Evolutionary conservation across 2,888 invertebrate species (phyloP), one percentile per base, ranked within the genome.

Genomic region (Nipponacmea schrenckii): DNA sequence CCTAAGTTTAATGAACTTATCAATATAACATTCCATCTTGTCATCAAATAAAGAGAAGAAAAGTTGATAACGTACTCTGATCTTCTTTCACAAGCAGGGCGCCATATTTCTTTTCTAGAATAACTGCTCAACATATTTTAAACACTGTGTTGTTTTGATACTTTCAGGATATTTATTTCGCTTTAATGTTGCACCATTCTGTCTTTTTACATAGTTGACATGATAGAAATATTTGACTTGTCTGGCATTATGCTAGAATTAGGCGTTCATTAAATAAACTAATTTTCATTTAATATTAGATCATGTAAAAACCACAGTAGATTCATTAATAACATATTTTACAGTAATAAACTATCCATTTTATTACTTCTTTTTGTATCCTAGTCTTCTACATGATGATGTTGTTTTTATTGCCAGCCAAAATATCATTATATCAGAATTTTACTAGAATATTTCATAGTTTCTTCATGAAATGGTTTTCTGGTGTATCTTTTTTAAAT

Each of bases 121-220:
- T 56, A 14, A 56, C 56, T 56, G 24, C 56, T 56, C 12, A 24
- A 56, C 56, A 56, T 56, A 56, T 56, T 56, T 56, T 10, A 56
- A 56, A 56, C 20, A 24, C 56, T 24, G 24, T 56, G 56, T 56
- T 56, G 56, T 56, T 56, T 56, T 56, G 24, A 56, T 56, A 24
- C 56, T 56, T 56, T 24, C 20, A 24, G 24, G 24, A 24, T 24
- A 24, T 56, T 56, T 56, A 56, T 56, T 20, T 56, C 20, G 56
- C 56, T 10, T 20, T 56, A 56, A 56, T 56, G 56, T 24, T 56
- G 56, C 56, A 56, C 56, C 56, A 56, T 56, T 56, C 56, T 56
- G 56, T 24, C 56, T 56, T 56, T 56, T 24, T 56, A 24, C 56
- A 56, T 56, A 56, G 56, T 56, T 56, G 56, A 56, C 56, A 56